Base-by-base conservation (phyloP, 2,888 invertebrate genomes). In the Folsomia candida region DNA sequence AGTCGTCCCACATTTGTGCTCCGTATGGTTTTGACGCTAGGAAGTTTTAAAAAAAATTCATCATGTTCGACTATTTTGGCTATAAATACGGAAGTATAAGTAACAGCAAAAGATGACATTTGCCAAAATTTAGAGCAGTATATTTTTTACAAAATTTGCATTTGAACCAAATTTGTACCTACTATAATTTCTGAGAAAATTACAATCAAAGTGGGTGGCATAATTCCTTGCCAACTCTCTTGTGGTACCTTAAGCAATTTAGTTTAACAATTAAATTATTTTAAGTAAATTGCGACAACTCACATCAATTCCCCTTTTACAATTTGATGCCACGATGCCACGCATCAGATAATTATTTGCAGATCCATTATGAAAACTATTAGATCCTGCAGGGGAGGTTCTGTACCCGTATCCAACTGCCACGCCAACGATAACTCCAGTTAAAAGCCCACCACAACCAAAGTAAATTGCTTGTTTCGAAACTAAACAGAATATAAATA, bases 281-380 rank as follows among this genome's bases (percentile, higher is more conserved):
- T 69, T 14, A 26, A 25, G 57, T 54, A 69, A 69, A 37, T 29
- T 57, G 27, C 18, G 51, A n/a, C n/a, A 78, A 9, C 81, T 81
- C 79, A 84, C 84, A 79, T 84, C 84, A 63, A 82, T 78, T 54
- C 84, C 84, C 37, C 79, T 26, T 58, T 70, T 76, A 72, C 82
- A 83, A 62, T 80, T 81, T 28, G 81, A 82, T 67, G 83, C 82
- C 14, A 84, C 82, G 47, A 85, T 81, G 3, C 84, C 84, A 76
- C 83, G 81, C 84, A 85, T 84, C 58, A 81, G 78, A 22, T 81
- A 81, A 67, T 70, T 75, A 71, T 72, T 75, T 51, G 76, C 68
- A 68, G 70, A 63, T 25, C 76, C 72, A 62, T 74, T 69, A 63
- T 74, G 74, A 28, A 71, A 51, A 26, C 74, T 76, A 71, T 77